Base-by-base conservation (phyloP, 2,797 vertebrate species). In the Limnodromus scolopaceus region DNA sequence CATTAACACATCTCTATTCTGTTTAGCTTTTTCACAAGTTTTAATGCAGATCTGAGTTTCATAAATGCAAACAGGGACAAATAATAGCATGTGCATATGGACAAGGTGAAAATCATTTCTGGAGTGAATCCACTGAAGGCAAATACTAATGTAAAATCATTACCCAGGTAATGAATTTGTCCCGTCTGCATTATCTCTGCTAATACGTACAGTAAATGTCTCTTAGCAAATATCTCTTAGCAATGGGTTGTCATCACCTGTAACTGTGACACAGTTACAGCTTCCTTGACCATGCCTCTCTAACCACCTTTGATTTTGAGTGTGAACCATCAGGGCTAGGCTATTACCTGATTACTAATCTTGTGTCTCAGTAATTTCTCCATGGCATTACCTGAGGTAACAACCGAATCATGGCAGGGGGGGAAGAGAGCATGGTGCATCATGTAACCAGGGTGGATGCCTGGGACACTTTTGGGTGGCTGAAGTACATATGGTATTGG, bases 281-380 rank as follows among this genome's bases (percentile, higher is more conserved):
- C 41, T 87, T 65, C 82, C 69, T 69, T 63, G 30, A 25, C 66
- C 23, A 2, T 60, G 76, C 77, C 51, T 88, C 70, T 71, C 82
- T 54, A 86, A 71, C 18, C n/a, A 69, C 43, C 54, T 95, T 81
- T 92, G 85, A 61, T 71, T 72, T 81, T 19, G 5, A 38, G 18
- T 54, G 72, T 86, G 66, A 79, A 38, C 65, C 54, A 69, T 57
- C 45, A 84, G 27, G 41, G 48, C 28, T 32, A 39, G n/a, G 43
- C 81, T 84, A 89, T 72, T 93, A 87, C 58, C 76, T 82, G 46
- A 25, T 87, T 92, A 69, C 65, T 89, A 65, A 77, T 45, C 64
- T 54, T 51, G 34, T 14, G 2, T 46, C 70, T 60, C 61, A 82
- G 36, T 71, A 58, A 70, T 46, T 79, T 80, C 87, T 70, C 72